These are phyloP conservation scores for Hydra vulgaris DNA, from an alignment of 30 jellyfish, hydroid and myxozoan genomes.

Conservation along the genomic window DNA sequence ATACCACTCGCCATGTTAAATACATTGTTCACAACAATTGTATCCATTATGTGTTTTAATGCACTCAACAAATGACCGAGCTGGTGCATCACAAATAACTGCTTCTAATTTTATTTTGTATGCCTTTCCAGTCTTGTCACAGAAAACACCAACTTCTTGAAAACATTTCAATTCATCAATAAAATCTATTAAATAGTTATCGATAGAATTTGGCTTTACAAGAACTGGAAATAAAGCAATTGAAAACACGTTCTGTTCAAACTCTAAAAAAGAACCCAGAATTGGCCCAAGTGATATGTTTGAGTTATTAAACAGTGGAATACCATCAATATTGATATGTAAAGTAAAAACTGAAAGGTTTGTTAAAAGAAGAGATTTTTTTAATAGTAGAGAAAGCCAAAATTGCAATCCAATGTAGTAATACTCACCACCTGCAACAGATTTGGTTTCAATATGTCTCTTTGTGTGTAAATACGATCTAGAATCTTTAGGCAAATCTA, in stretches of 20 bases:
- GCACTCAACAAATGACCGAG: slow-evolving; percentile 29
- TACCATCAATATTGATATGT: slow-evolving; percentile 11
- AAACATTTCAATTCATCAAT: not conserved
- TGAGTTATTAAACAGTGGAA: slow-evolving; percentile 17
- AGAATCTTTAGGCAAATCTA: slow-evolving; percentile 18
- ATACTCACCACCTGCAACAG: not conserved
- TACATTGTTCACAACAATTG: slow-evolving; percentile 21
- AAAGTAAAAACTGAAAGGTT: not conserved
- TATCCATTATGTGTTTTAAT: slow-evolving; percentile 19
- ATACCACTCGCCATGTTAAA: slow-evolving; percentile 8
- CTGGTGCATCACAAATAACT: slow-evolving; percentile 37
- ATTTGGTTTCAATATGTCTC: not conserved
- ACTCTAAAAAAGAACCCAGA: slow-evolving; percentile 2
- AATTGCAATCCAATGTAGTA: not conserved
- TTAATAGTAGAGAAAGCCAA: not conserved
- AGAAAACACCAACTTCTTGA: not conserved
- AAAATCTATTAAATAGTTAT: too few relatives aligned
- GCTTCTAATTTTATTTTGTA: not conserved
- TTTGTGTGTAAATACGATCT: slow-evolving; percentile 15
- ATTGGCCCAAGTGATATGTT: slow-evolving; percentile 17
- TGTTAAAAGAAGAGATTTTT: slow-evolving; percentile 4
- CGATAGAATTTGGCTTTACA: slow-evolving; percentile 21
- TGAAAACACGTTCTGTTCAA: slow-evolving; percentile 7
- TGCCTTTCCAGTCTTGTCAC: not conserved
- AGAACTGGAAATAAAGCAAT: slow-evolving; percentile 28